Evolutionary conservation across 2,113 vertebrate species (phyloP).

Genomic region (Leptobrachium leishanense): DNA sequence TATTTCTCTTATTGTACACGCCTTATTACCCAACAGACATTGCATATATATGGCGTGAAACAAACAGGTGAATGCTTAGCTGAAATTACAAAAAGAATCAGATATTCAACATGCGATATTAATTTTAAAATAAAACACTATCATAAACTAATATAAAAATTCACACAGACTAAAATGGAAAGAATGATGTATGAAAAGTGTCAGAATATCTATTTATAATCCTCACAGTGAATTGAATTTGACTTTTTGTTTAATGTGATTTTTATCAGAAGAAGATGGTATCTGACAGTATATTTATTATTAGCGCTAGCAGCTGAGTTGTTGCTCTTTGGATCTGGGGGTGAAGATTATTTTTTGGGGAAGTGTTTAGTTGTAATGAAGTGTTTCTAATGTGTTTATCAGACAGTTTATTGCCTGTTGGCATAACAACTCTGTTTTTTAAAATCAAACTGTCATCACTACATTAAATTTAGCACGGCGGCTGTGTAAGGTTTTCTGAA

Average conservation of each 20-base stretch:
- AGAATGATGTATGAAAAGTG: conserved; percentile 7
- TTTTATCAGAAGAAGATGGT: conserved; percentile 1
- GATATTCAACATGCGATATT: too few relatives aligned
- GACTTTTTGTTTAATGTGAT: conserved; percentile 19
- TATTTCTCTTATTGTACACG: too few relatives aligned
- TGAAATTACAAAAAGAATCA: too few relatives aligned
- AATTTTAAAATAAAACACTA: too few relatives aligned
- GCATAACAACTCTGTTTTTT: not conserved
- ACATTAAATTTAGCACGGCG: too few relatives aligned
- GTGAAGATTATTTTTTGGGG: conserved; percentile 5
- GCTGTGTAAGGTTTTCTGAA: too few relatives aligned
- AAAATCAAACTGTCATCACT: too few relatives aligned
- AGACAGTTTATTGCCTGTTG: not conserved
- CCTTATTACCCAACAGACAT: too few relatives aligned
- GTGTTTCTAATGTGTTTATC: not conserved
- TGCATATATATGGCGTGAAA: too few relatives aligned
- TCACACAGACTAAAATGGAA: not conserved
- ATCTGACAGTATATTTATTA: conserved; percentile 9
- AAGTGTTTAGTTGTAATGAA: not conserved
- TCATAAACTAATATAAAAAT: not conserved
- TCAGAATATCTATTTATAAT: conserved; percentile 23
- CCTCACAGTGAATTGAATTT: conserved; percentile 19
- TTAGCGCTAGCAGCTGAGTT: conserved; percentile 1
- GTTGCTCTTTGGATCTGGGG: not conserved
- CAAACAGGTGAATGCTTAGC: too few relatives aligned